Base-by-base conservation (phyloP, 2,797 vertebrate genomes). In the Bovichtus diacanthus region DNA sequence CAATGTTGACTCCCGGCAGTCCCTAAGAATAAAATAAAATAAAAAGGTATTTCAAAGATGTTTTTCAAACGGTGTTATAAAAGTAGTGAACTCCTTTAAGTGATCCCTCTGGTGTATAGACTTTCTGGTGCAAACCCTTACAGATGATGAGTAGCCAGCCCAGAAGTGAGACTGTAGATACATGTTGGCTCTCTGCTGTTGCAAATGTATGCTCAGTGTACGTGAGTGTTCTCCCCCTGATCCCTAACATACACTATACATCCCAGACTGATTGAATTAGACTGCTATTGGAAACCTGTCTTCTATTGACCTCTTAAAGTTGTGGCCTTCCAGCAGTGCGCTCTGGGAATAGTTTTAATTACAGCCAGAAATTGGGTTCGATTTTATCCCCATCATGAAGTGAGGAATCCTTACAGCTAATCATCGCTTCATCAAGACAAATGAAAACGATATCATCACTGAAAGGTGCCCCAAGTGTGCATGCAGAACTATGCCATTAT, bases 311-410 rank as follows among this genome's bases (percentile, higher is more conserved):
- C 87, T 84, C 80, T 76, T 87, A 74, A 90, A 86, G 83, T 85
- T 85, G 84, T 82, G 88, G 81, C 87, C 86, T 88, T 73, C 51
- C 76, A 88, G 79, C 69, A 27, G 38, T 38, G n/a, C 38, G 55
- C 87, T 76, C 41, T 39, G 82, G 88, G 81, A 88, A 85, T 79
- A 73, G 76, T 87, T 92, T 93, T 93, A 91, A 91, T 93, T 93
- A 92, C 83, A 88, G 70, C 21, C 65, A 88, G 89, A 90, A 87
- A 92, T 91, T 88, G 83, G 74, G 46, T 90, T 93, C 78, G 90
- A 92, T 92, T 89, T 91, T 80, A 88, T 83, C 70, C 82, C 64
- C 62, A 46, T 91, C 80, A 84, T 81, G 82, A 86, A 88, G 78
- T 71, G 59, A 85, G 47, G 70, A 88, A 84, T 81, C 82, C 63